Evolutionary conservation across 2,113 vertebrate genomes (phyloP).

Genomic region (rabbit (Oryctolagus cuniculus)): mOryCun1.1 NC_091440.1:40971501-40972000

Average conservation of each 20-base stretch:
- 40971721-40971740: not conserved
- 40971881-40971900: slow-evolving; percentile 24
- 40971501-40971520: not conserved
- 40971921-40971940: not conserved
- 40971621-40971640: not conserved
- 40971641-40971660: not conserved
- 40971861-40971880: slow-evolving; percentile 45
- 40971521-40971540: not conserved
- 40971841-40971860: not conserved
- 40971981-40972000: no score
- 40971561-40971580: not conserved
- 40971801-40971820: not conserved
- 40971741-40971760: slow-evolving; percentile 36
- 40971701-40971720: slow-evolving; percentile 49
- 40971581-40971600: not conserved
- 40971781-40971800: slow-evolving; percentile 26
- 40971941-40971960: no score
- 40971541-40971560: slow-evolving; percentile 38
- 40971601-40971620: not conserved
- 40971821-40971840: slow-evolving; percentile 21
- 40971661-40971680: slow-evolving; percentile 49
- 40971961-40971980: no score
- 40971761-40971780: slow-evolving; percentile 17
- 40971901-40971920: slow-evolving; percentile 46
- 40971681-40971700: not conserved